A percentile compares a stretch with the other conserved stretches of the same genome.
Conservation (phyloP, 2,797 vertebrate genomes). For the Spheniscus humboldti region DNA sequence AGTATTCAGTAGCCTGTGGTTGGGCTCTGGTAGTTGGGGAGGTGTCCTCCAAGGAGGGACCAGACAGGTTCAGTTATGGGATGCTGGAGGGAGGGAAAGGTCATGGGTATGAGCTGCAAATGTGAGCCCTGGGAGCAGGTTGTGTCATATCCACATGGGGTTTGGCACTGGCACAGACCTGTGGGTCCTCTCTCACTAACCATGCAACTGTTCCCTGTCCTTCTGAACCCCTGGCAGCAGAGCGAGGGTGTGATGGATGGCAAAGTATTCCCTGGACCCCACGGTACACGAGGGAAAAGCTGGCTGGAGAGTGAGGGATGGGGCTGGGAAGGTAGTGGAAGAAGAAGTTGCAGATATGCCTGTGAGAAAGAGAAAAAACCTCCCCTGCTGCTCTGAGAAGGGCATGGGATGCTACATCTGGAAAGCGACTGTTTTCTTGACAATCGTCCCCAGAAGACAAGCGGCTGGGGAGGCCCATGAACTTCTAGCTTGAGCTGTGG, state of each 20-base stretch:
- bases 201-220: background rate
- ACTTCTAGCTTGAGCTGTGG: background rate
- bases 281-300: background rate
- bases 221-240: background rate
- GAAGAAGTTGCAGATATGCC: background rate
- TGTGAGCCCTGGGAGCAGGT: background rate
- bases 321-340: background rate
- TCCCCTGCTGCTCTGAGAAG: background rate
- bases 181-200: background rate
- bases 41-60: background rate
- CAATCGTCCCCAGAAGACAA: background rate
- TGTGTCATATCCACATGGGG: background rate
- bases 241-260: background rate
- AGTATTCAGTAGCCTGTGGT: background rate
- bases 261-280: background rate
- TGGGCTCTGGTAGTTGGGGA: background rate
- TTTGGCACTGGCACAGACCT: background rate
- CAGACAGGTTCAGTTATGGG: background rate
- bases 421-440: background rate
- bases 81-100: background rate
- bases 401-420: background rate
- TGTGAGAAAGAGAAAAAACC: background rate
- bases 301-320: background rate
- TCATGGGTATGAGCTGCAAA: background rate
- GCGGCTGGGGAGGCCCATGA: background rate